Base-by-base conservation (phyloP, 1,140 invertebrate species). In the Varroa destructor region DNA sequence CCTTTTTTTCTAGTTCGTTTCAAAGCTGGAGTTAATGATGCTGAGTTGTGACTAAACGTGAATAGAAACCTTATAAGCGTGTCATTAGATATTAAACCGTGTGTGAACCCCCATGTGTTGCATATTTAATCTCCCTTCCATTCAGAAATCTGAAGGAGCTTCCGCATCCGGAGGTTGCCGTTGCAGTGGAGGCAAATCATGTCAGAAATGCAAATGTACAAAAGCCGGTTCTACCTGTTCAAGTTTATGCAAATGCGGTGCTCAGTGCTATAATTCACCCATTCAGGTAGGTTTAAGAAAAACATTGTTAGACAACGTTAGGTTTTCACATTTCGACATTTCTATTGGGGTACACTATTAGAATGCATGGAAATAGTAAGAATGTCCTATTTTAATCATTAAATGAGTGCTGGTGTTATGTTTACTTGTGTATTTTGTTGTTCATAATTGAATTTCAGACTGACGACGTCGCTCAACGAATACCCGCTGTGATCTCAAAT, bases 201-300 rank as follows among this genome's bases (percentile, higher is more conserved):
- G 61, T 40, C 12, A 43, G 12, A 67, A 67, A 46, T 67, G 61
- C 61, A 67, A 67, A 8, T 67, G 61, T 37, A 67, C 61, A 40
- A 67, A 67, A 67, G 61, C 61, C 37, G 61, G 61, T 40, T 67
- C 46, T 40, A 25, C 61, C 40, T 67, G 61, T 8, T 67, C 61
- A n/a, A 67, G 46, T 14, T 40, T 67, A 14, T 67, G 61, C 40
- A 67, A 67, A 67, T 67, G 61, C 61, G 40, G 12, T 2, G 61
- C 61, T 2, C 46, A 40, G 12, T 67, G 61, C 37, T 43, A 46
- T 46, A 67, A 67, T 37, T 12, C 61, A 40, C 12, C 61, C 61
- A 40, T 40, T 12, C 40, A 67, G 40, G 61, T 67, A 46, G 12
- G 61, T 67, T 37, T 8, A 37, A 51, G 46, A 51, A 51, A 8